Base-by-base conservation (phyloP, 2,888 invertebrate species). In the Prosopocoilus inquinatus region DNA sequence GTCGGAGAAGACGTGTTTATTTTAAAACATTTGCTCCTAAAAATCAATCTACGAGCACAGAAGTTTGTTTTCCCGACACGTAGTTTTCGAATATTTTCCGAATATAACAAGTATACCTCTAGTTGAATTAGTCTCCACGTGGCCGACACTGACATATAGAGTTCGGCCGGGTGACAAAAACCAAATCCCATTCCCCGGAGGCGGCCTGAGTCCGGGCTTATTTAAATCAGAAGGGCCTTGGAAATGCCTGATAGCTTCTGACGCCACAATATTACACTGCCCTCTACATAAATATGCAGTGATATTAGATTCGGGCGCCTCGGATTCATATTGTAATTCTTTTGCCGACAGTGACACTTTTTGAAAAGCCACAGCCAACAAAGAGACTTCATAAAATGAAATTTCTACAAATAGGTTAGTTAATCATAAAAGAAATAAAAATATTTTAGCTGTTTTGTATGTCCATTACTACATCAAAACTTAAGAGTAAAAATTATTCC, bases 171-270 rank as follows among this genome's bases (percentile, higher is more conserved):
- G 72, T 73, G 74, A 75, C 75, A 76, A 76, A 75, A 76, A 76
- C 75, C 73, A 72, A 75, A 75, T 75, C 73, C 70, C 70, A 70
- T 72, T 71, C 72, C 75, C 73, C 65, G 68, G 72, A 70, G 71
- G 66, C 68, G 65, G 64, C 70, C 67, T 64, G 63, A 72, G 74
- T 73, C 74, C 72, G 74, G 74, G 74, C 75, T 75, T 75, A 75
- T 76, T 75, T 75, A 75, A 76, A 75, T 75, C 76, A 73, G 71
- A 68, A 70, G 71, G 70, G 70, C 72, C 73, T 69, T 66, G 72
- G 76, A 75, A 73, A 75, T 74, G 74, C 64, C 71, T 74, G 75
- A 76, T 75, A 74, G 74, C 75, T 74, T 73, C 73, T 75, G 75
- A 76, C 75, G 74, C 74, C 73, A 72, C 72, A 73, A 72, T 73